Base-by-base conservation (phyloP, 2,797 vertebrate species). In the Dromococcyx pavoninus region DNA sequence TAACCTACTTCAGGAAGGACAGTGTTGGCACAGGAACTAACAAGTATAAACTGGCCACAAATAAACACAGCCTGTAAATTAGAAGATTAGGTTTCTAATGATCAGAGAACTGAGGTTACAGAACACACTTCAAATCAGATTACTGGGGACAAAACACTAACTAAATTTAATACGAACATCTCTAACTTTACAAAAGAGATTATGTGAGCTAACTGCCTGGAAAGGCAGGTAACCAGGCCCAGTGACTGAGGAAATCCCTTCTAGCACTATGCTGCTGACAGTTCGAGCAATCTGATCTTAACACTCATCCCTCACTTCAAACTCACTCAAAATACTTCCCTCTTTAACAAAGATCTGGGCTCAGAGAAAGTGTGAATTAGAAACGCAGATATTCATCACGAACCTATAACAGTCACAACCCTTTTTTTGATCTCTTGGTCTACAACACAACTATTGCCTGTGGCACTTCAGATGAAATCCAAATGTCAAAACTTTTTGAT, bases 1-100 rank as follows among this genome's bases (percentile, higher is more conserved):
- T 50, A 81, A 88, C 4, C 51, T 51, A 13, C 74, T 64, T 88
- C 66, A 90, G 51, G 32, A 50, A 94, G 51, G 60, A 94, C 43
- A 67, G 37, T 30, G 44, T 25, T 85, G 82, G 88, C 86, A 92
- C 84, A 92, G 84, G 95, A 95, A 67, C 44, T 61, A 94, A 48
- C 91, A 88, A 94, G 96, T 84, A 91, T 58, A 76, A 94, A 96
- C 90, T 93, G 66, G 86, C 56, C 80, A 91, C 90, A 90, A 88
- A 88, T 75, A 93, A 43, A 94, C 79, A 91, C 9, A 78, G 91
- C 35, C 88, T 78, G 46, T 78, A 86, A 94, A 94, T 95, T 16
- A 94, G 88, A 94, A 94, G 95, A 96, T 96, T 94, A 96, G 18
- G 64, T 84, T 91, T 88, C 93, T 95, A 95, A 96, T 84, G 88